phyloP scores from a whole-genome alignment of 2,797 vertebrate species.

The Calcarius lapponicus region DNA sequence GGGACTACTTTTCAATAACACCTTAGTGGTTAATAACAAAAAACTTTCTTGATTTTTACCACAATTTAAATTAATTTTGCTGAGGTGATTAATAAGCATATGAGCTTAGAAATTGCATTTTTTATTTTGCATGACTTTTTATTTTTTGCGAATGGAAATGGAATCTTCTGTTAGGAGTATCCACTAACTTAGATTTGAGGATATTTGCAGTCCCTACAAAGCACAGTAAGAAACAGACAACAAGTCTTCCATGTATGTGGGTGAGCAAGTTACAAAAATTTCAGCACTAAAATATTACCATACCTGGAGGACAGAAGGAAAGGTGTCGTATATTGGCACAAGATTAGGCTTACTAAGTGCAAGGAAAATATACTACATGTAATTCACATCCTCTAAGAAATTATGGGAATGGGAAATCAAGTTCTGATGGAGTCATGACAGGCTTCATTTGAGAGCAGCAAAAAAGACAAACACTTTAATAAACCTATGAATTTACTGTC shows the following conservation, averaged over 20 bases:
- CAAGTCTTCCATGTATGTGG: not conserved
- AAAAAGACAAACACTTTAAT: not conserved
- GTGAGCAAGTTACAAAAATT: not conserved
- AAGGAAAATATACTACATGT: not conserved
- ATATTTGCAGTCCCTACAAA: not conserved
- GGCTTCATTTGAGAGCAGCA: not conserved
- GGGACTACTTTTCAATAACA: not conserved
- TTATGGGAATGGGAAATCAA: fast-evolving
- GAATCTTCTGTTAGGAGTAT: not conserved
- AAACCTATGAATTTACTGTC: not conserved
- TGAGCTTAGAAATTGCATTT: not conserved
- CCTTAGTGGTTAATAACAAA: not conserved
- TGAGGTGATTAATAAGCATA: not conserved
- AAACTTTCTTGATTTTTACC: not conserved
- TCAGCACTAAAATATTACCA: not conserved
- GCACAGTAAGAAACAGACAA: not conserved
- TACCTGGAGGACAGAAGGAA: not conserved
- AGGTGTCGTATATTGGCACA: not conserved
- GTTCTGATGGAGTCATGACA: not conserved
- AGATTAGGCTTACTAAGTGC: not conserved
- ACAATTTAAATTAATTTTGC: not conserved
- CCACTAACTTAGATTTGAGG: not conserved
- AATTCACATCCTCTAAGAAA: not conserved
- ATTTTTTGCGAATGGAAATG: not conserved
- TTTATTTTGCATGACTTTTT: not conserved